phyloP scores from a whole-genome alignment of 1,140 invertebrate species.

The Bilobella aurantiaca region DNA sequence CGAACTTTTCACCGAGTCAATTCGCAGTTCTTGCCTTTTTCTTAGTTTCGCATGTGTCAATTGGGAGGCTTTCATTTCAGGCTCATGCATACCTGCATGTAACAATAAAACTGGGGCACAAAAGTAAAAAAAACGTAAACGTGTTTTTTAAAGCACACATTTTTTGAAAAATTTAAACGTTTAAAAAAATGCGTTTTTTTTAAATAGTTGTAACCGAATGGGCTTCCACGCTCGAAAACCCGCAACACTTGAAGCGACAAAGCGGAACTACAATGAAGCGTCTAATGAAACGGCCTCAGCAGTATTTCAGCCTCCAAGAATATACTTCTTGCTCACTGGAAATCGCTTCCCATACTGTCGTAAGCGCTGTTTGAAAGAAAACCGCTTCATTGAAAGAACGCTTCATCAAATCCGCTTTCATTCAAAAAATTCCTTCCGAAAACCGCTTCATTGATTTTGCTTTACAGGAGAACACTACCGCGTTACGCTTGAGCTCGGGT shows the following conservation, averaged over 20 bases:
- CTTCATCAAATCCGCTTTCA: no score
- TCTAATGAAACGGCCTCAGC: neutral
- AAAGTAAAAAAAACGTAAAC: neutral
- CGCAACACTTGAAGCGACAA: neutral
- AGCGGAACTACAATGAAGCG: neutral
- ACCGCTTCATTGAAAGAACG: neutral
- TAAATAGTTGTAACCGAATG: constrained; percentile 24
- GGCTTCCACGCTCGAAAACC: constrained; percentile 31
- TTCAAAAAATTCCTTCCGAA: neutral
- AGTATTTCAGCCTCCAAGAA: neutral
- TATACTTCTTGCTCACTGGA: constrained; percentile 28
- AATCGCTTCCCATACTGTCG: constrained; percentile 21
- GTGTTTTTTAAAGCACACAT: no score
- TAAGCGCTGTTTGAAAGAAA: neutral
- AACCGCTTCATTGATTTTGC: neutral
- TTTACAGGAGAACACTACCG: constrained; percentile 5
- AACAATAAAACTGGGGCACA: neutral
- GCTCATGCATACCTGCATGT: neutral
- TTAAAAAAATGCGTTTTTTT: neutral
- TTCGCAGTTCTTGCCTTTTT: constrained; percentile 63
- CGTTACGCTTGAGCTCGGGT: neutral
- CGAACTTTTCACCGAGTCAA: constrained; percentile 74
- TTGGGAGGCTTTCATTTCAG: constrained; percentile 55
- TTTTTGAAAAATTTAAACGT: neutral
- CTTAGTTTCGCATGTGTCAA: constrained; percentile 62